Evolutionary conservation across 2,113 vertebrate genomes (phyloP).

Genomic region (Etheostoma cragini): DNA sequence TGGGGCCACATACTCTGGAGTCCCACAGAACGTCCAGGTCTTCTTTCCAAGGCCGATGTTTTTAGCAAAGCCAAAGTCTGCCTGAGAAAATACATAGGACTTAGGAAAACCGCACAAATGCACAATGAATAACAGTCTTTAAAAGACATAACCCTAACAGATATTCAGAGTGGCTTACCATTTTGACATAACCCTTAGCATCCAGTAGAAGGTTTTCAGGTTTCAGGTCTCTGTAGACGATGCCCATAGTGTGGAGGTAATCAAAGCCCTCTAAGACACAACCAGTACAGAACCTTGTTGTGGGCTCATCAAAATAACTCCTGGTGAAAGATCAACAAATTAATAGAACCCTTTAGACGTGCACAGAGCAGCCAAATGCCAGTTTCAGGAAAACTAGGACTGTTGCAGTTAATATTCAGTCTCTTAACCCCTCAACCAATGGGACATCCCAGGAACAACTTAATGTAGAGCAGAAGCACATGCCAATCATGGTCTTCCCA

Average conservation of each 20-base stretch:
- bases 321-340: conserved; percentile 52
- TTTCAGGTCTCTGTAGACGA: conserved; percentile 85
- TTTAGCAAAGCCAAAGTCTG: conserved; percentile 87
- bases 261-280: conserved; percentile 86
- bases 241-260: conserved; percentile 81
- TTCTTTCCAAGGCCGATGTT: conserved; percentile 84
- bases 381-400: neutral
- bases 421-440: neutral
- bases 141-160: neutral
- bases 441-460: neutral
- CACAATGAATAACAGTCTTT: neutral
- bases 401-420: neutral
- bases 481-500: neutral
- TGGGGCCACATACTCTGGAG: conserved; percentile 86
- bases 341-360: neutral
- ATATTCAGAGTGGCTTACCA: conserved; percentile 65
- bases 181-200: conserved; percentile 83
- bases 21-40: conserved; percentile 87
- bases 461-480: neutral
- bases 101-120: neutral
- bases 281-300: conserved; percentile 82
- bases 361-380: neutral
- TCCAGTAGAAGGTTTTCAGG: conserved; percentile 85
- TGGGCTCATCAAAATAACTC: conserved; percentile 82
- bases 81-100: conserved; percentile 55